Conservation (phyloP, 2,797 vertebrate species). For the Sebastes melanostomus region DNA sequence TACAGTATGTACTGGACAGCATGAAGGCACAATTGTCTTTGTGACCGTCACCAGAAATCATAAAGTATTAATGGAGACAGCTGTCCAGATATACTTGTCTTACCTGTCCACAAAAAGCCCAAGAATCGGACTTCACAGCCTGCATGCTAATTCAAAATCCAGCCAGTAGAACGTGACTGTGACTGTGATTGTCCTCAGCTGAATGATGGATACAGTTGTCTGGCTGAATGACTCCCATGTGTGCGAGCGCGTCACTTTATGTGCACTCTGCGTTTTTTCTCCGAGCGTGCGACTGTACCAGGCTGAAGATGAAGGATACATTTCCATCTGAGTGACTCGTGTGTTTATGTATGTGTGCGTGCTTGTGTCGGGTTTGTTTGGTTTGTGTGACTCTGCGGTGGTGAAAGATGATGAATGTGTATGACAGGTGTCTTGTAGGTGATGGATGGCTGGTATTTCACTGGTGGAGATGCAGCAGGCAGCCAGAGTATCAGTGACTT, state of each 20-base stretch:
- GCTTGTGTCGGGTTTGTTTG: background rate
- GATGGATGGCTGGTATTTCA: conserved; percentile 63
- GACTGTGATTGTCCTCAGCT: conserved; percentile 29
- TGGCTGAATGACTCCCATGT: conserved; percentile 55
- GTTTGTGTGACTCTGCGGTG: conserved; percentile 24
- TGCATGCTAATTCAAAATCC: conserved; percentile 18
- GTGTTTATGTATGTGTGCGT: conserved; percentile 8
- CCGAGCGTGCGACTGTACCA: background rate
- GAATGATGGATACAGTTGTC: conserved; percentile 68
- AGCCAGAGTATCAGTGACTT: conserved; percentile 7
- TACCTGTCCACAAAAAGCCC: background rate
- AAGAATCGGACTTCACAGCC: conserved; percentile 11
- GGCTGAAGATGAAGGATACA: conserved; percentile 42
- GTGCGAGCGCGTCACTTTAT: conserved; percentile 29
- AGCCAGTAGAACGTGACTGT: conserved; percentile 23
- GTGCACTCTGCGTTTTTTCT: conserved; percentile 19
- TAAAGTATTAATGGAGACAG: conserved; percentile 15
- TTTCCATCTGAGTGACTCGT: conserved; percentile 32
- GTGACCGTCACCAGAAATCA: background rate
- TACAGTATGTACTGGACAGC: background rate
- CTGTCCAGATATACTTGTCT: conserved; percentile 14
- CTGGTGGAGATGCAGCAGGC: conserved; percentile 3
- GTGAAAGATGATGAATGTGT: conserved; percentile 57
- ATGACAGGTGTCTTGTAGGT: conserved; percentile 56
- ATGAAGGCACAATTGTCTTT: background rate